Conservation (phyloP, 1,140 invertebrate genomes). For the Conus ventricosus region DNA sequence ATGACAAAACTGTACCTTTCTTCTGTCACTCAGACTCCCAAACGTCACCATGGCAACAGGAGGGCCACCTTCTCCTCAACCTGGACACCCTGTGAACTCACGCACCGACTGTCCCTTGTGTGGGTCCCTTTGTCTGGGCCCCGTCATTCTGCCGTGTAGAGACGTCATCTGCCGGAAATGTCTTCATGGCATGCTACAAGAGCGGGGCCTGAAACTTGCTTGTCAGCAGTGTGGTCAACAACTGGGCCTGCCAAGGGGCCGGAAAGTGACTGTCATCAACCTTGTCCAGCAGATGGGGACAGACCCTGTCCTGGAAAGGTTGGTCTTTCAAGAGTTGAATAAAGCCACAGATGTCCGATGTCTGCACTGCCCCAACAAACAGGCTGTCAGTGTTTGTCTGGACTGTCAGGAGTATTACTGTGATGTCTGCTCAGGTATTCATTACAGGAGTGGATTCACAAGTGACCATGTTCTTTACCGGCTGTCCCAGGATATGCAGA, state of each 20-base stretch:
- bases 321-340: background rate
- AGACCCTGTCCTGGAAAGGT: background rate
- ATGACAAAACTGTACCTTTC: too few species aligned
- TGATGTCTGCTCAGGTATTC: background rate
- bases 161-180: constrained; percentile 11
- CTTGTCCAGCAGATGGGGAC: background rate
- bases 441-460: background rate
- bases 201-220: too few species aligned
- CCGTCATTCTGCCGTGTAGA: background rate
- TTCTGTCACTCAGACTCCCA: background rate
- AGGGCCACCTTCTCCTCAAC: background rate
- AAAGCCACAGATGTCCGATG: background rate
- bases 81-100: background rate
- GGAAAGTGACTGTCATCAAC: background rate
- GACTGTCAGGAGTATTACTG: background rate
- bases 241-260: background rate
- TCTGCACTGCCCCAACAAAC: background rate
- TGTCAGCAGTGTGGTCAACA: background rate
- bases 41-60: background rate
- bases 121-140: background rate
- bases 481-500: background rate
- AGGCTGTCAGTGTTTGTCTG: background rate
- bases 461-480: background rate
- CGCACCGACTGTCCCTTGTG: background rate
- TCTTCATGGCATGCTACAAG: background rate